These are phyloP conservation scores for Drosophila tanythrix DNA, from an alignment of 2,888 invertebrate genomes.

Conservation along the genomic window DNA sequence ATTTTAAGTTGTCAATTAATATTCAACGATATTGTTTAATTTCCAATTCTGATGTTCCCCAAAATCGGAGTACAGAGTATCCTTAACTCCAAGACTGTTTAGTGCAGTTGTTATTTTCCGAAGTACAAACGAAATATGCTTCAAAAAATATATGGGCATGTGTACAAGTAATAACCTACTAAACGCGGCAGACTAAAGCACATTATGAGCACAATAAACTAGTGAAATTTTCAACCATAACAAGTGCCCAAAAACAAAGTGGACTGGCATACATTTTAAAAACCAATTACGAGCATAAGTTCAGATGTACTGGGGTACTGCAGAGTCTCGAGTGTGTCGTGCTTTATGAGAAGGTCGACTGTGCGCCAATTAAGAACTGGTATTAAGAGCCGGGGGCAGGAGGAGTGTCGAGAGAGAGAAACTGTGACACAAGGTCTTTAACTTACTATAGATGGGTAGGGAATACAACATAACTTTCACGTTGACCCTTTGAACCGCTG, in stretches of 20 bases:
- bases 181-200: conserved; percentile 38
- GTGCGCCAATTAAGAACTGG: conserved; percentile 47
- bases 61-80: neutral
- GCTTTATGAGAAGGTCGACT: conserved; percentile 56
- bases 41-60: neutral
- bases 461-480: conserved; percentile 50
- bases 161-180: conserved; percentile 17
- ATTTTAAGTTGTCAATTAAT: conserved; percentile 14
- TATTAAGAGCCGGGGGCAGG: conserved; percentile 21
- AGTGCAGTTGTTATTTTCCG: neutral
- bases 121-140: conserved; percentile 51
- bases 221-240: conserved; percentile 65
- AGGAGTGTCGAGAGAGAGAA: conserved; percentile 53
- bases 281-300: conserved; percentile 16
- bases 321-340: conserved; percentile 17
- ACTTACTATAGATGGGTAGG: conserved; percentile 34
- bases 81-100: neutral
- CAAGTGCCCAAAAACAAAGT: conserved; percentile 44
- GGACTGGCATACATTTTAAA: conserved; percentile 49
- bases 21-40: neutral
- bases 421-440: conserved; percentile 65
- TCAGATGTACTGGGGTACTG: conserved; percentile 5
- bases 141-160: conserved; percentile 10
- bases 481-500: conserved; percentile 21
- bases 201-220: conserved; percentile 63